Conservation (phyloP, 2,113 vertebrate genomes). For the Pollimyrus isidori region DNA sequence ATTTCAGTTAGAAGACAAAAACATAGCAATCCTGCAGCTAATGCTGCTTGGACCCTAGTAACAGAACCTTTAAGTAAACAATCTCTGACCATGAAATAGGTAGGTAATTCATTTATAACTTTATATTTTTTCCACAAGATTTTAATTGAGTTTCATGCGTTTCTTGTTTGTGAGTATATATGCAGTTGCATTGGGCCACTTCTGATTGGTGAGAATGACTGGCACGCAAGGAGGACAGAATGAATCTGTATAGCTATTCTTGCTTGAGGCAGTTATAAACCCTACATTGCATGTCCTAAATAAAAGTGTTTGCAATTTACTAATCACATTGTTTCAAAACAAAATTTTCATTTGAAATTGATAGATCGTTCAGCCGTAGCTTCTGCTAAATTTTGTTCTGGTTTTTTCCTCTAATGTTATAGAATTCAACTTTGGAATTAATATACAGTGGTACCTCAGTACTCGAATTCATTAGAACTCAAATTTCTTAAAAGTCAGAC, state of each 20-base stretch:
- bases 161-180: neutral
- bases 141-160: neutral
- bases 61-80: neutral
- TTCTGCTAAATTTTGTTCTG: neutral
- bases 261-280: too few relatives aligned
- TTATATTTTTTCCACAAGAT: too few relatives aligned
- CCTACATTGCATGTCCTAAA: neutral
- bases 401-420: neutral
- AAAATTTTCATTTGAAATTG: neutral
- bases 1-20: too few relatives aligned
- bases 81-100: too few relatives aligned
- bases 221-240: neutral
- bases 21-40: neutral
- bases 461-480: too few relatives aligned
- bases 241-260: neutral
- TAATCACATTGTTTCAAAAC: neutral
- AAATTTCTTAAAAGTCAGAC: too few relatives aligned
- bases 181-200: too few relatives aligned
- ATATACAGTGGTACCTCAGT: too few relatives aligned
- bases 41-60: neutral
- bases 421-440: too few relatives aligned
- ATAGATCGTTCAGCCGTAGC: neutral
- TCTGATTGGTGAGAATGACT: too few relatives aligned
- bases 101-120: too few relatives aligned
- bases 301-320: neutral